A percentile compares a stretch with the other conserved stretches of the same genome.
Evolutionary conservation across 2,113 vertebrate genomes (phyloP).

Genomic region (Aspiorhynchus laticeps): DNA sequence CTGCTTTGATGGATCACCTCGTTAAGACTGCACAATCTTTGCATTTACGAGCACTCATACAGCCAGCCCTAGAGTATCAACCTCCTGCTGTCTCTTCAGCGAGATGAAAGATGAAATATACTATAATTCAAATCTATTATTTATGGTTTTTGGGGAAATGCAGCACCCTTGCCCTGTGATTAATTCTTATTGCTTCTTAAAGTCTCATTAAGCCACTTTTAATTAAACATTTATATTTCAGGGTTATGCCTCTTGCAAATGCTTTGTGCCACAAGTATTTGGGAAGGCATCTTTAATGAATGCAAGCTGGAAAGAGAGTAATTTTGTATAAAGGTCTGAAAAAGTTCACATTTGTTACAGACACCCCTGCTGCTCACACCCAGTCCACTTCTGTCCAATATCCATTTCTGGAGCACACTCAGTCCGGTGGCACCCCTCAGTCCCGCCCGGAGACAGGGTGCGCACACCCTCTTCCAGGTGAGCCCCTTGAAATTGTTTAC

Average conservation of each 20-base stretch:
- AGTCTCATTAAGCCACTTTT: constrained; percentile 37
- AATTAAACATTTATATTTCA: constrained; percentile 41
- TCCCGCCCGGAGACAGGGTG: constrained; percentile 88
- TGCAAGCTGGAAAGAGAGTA: not conserved
- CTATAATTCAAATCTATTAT: constrained; percentile 33
- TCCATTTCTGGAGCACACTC: constrained; percentile 98
- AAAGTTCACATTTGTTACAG: constrained; percentile 69
- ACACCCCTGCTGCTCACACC: constrained; percentile 94
- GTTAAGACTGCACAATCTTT: constrained; percentile 53
- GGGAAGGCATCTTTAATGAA: not conserved
- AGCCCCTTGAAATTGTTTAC: constrained; percentile 49
- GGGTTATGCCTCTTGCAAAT: constrained; percentile 26
- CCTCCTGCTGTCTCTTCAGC: constrained; percentile 26
- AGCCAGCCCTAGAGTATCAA: constrained; percentile 16
- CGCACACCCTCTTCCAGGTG: constrained; percentile 92
- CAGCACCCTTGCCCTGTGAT: constrained; percentile 21
- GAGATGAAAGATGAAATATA: constrained; percentile 37
- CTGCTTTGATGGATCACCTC: constrained; percentile 55
- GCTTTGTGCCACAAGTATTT: not conserved
- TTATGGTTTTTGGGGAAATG: constrained; percentile 23
- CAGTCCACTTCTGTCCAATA: constrained; percentile 93
- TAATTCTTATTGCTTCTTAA: constrained; percentile 26
- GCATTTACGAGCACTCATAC: constrained; percentile 48
- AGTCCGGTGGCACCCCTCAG: constrained; percentile 94
- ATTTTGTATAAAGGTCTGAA: not conserved